Conservation (phyloP, 2,888 invertebrate species). For the Noctua pronuba region DNA sequence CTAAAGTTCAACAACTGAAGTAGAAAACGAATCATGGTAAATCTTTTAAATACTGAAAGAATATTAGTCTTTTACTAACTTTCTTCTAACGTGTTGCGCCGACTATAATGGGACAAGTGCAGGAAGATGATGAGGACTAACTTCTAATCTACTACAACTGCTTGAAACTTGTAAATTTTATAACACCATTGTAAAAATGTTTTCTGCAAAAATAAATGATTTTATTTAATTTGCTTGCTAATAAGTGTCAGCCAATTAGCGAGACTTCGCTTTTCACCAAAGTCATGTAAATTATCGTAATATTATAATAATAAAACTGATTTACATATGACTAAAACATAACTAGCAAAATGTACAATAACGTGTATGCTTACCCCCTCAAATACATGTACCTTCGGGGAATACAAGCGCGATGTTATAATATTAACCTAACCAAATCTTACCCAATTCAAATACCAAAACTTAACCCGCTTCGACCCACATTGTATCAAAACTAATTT, state of each 20-base stretch:
- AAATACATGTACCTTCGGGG: not conserved
- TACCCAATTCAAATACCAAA: constrained; percentile 14
- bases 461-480: not conserved
- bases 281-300: not conserved
- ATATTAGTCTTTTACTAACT: not conserved
- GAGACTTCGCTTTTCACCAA: not conserved
- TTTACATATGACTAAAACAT: not conserved
- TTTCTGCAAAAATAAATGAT: too few relatives aligned
- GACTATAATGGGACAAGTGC: too few relatives aligned
- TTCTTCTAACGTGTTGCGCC: too few relatives aligned
- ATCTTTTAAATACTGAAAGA: not conserved
- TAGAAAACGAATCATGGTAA: not conserved
- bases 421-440: constrained; percentile 22
- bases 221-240: too few relatives aligned
- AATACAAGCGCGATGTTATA: constrained; percentile 5
- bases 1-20: not conserved
- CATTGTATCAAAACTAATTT: constrained; percentile 29
- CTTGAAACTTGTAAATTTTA: not conserved
- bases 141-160: not conserved
- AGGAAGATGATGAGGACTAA: too few relatives aligned
- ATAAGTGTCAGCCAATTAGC: not conserved
- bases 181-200: too few relatives aligned
- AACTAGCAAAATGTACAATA: not conserved
- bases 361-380: not conserved
- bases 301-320: not conserved